Evolutionary conservation across 2,797 vertebrate genomes (phyloP), one percentile per base, ranked within the genome.

Genomic region (Sternotherus odoratus): DNA sequence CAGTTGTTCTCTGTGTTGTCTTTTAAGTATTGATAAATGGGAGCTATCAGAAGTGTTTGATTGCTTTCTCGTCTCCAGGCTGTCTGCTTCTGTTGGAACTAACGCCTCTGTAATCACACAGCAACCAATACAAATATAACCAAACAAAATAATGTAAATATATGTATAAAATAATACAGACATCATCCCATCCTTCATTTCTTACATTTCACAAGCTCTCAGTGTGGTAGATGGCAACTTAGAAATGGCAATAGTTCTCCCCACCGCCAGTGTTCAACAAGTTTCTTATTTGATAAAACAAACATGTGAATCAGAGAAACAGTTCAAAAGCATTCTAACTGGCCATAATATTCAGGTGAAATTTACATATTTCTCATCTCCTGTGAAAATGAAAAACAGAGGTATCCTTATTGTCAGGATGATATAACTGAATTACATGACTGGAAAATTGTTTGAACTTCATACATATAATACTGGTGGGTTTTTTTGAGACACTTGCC

Each of bases 371-470:
- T 30, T 12, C 95, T 94, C 87, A 84, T 6, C 46, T 83, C 79
- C 26, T 74, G 21, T 3, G 12, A 30, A 53, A 91, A 60, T 84
- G 19, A 81, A 89, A 91, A 91, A 86, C 7, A 92, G 86, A n/a
- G 12, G 8, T 16, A 89, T 60, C 8, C 4, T 93, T 87, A 66
- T 51, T 89, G 63, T 77, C 94, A 77, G 53, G 93, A 82, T 48
- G 39, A 77, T 50, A 89, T 82, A 95, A 92, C 63, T 66, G 86
- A 92, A 92, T 88, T 79, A 86, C 12, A 53, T 85, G 53, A 85
- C 43, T 63, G 53, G 74, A 77, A 56, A 48, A 57, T 43, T 84
- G 33, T 79, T 80, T 88, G 7, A 53, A 88, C 79, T 92, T 95
- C 53, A 90, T 72, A 8, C 16, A 50, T 82, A 56, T 72, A 24